Base-by-base conservation (phyloP, 2,888 invertebrate species). In the Phengaris arion region DNA sequence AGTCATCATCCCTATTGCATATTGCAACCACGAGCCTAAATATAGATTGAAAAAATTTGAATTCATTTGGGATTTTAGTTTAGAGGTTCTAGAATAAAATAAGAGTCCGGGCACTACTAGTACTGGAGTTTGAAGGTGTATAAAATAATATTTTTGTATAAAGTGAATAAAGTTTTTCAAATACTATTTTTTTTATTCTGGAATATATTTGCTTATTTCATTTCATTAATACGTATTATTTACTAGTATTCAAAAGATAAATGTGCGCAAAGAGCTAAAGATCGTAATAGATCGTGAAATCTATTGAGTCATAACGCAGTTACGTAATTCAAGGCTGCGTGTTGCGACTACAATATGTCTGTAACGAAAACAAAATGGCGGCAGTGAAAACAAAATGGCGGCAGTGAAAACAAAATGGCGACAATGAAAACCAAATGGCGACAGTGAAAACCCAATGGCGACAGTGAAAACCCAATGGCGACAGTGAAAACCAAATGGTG, bases 241-340 rank as follows among this genome's bases (percentile, higher is more conserved):
- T 15, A 22, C 9, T 59, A 22, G 10, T 59, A 59, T 57, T 8
- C 15, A 15, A 57, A 15, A 15, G 22, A 59, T 59, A 59, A 59
- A 22, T 9, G 59, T 22, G 22, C 5, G 10, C 59, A 59, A 59
- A 59, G 15, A 57, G 22, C 9, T 59, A 10, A 59, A 22, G 15
- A 59, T 5, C 9, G 59, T 59, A 22, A 22, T 59, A 22, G 10
- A 59, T 59, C 59, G 59, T 59, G 59, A 59, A 59, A 59, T 59
- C 4, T 59, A 59, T 59, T 74, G 74, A 15, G 52, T 54, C 76
- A 74, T 74, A 45, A 35, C 55, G 51, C 12, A 57, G 74, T 74
- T 55, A 64, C 70, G 55, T 68, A 22, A 59, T 59, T 46, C 54
- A 76, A 76, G 76, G 74, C 52, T 70, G 54, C 76, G 59, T 46